Percentiles rank a stretch among this genome's conserved stretches.
Conservation (phyloP, 2,888 invertebrate species). For the Diachrysia chrysitis region DNA sequence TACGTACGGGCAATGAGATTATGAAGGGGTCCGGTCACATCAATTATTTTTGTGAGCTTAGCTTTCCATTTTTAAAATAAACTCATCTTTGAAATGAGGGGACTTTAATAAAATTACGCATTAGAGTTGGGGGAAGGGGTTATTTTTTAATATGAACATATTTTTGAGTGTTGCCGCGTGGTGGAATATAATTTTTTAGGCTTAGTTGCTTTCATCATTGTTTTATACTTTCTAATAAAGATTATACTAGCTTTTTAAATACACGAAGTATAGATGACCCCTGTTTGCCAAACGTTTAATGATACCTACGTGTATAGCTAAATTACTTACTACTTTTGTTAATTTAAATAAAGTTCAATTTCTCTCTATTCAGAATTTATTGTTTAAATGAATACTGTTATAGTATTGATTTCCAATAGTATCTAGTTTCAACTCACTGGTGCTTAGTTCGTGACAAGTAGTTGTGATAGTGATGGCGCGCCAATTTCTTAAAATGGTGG, state of each 20-base stretch:
- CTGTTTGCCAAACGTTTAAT: background rate
- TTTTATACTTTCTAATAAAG: background rate
- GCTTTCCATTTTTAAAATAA: conserved; percentile 87
- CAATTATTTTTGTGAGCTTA: conserved; percentile 83
- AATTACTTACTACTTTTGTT: conserved; percentile 5
- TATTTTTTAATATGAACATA: conserved; percentile 42
- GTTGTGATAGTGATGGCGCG: conserved; percentile 62
- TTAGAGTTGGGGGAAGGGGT: conserved; percentile 40
- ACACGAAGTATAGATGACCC: background rate
- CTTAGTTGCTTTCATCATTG: background rate
- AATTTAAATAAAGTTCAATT: conserved; percentile 15
- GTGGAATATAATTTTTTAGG: background rate
- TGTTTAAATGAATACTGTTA: conserved; percentile 1
- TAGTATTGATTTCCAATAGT: conserved; percentile 56
- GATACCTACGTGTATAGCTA: background rate
- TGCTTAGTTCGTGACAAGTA: conserved; percentile 73
- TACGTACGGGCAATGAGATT: conserved; percentile 71
- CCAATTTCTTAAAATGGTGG: conserved; percentile 67
- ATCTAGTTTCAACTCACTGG: conserved; percentile 66
- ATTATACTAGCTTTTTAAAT: background rate
- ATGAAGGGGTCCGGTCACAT: conserved; percentile 79
- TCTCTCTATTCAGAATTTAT: conserved; percentile 12
- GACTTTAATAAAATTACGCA: conserved; percentile 80
- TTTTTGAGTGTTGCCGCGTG: conserved; percentile 18
- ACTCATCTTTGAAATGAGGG: conserved; percentile 72